These are phyloP conservation scores for Phallusia fumigata DNA, from an alignment of 23 tunicate genomes.

Conservation along the genomic window DNA sequence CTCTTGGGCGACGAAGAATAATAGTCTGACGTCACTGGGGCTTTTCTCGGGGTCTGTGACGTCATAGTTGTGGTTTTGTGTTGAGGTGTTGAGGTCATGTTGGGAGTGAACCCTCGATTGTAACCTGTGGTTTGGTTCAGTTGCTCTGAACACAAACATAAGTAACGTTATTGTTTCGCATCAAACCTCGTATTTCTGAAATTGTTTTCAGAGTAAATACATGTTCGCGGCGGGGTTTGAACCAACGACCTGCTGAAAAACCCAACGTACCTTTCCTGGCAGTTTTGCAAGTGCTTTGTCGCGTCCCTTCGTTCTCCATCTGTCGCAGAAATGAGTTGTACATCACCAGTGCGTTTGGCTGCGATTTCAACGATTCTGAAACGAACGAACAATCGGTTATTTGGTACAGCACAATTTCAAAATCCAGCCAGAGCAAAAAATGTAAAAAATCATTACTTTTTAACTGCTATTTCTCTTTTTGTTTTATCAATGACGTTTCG, in stretches of 20 bases:
- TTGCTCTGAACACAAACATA: not conserved
- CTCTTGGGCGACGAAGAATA: constrained; percentile 14
- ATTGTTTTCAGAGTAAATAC: too few relatives aligned
- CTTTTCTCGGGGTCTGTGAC: constrained; percentile 1
- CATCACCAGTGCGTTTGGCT: constrained; percentile 33
- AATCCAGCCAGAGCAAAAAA: too few relatives aligned
- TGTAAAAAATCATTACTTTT: too few relatives aligned
- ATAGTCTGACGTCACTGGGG: constrained; percentile 22
- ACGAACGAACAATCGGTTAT: not conserved
- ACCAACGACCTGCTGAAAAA: too few relatives aligned
- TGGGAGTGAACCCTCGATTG: constrained; percentile 49
- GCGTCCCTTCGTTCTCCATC: constrained; percentile 10
- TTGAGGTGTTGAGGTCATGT: constrained; percentile 58
- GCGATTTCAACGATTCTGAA: constrained; percentile 17
- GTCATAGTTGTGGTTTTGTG: constrained; percentile 6
- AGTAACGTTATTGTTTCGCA: too few relatives aligned
- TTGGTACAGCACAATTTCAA: too few relatives aligned
- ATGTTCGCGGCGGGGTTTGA: too few relatives aligned
- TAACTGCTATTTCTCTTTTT: too few relatives aligned
- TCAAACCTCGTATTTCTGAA: too few relatives aligned
- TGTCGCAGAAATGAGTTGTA: constrained; percentile 44
- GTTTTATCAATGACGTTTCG: too few relatives aligned
- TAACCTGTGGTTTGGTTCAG: constrained; percentile 20
- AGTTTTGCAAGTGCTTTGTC: too few relatives aligned
- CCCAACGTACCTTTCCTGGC: too few relatives aligned